Evolutionary conservation across 2,888 invertebrate genomes (phyloP).

Genomic region (Thymelicus lineola): DNA sequence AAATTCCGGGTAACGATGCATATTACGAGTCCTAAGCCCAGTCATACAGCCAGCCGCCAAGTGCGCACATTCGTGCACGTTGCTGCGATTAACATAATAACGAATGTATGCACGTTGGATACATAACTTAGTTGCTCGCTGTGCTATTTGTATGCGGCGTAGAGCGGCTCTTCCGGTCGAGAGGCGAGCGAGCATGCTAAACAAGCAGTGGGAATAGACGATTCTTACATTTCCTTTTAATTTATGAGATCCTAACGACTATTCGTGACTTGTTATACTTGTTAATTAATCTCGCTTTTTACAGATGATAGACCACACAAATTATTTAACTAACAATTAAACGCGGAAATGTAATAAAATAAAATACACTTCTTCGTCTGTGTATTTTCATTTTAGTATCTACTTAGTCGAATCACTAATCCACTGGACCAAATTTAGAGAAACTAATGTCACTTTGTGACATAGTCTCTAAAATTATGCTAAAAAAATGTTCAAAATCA

Average conservation of each 20-base stretch:
- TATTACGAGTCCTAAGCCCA: slow-evolving; percentile 33
- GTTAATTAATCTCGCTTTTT: slow-evolving; percentile 25
- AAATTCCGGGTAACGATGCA: slow-evolving; percentile 33
- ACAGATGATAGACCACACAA: slow-evolving; percentile 8
- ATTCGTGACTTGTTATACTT: slow-evolving; percentile 35
- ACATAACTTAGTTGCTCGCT: slow-evolving; percentile 32
- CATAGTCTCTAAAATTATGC: too few relatives aligned
- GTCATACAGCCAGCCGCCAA: slow-evolving; percentile 32
- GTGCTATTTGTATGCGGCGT: slow-evolving; percentile 55
- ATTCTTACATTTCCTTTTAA: slow-evolving; percentile 37
- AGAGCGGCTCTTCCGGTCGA: slow-evolving; percentile 54
- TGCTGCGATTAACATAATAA: slow-evolving; percentile 40
- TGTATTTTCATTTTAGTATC: too few relatives aligned
- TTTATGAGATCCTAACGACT: slow-evolving; percentile 38
- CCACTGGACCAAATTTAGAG: too few relatives aligned
- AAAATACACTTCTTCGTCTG: too few relatives aligned
- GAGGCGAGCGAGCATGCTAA: slow-evolving; percentile 56
- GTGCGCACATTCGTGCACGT: slow-evolving; percentile 33
- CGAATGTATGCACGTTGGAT: slow-evolving; percentile 29
- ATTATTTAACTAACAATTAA: neutral
- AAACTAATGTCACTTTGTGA: too few relatives aligned
- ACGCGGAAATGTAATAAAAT: too few relatives aligned
- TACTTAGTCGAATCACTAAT: too few relatives aligned
- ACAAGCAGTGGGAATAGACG: slow-evolving; percentile 54
- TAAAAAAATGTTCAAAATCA: too few relatives aligned